Conservation (phyloP, 1,140 invertebrate species). For the Nomia melanderi region DNA sequence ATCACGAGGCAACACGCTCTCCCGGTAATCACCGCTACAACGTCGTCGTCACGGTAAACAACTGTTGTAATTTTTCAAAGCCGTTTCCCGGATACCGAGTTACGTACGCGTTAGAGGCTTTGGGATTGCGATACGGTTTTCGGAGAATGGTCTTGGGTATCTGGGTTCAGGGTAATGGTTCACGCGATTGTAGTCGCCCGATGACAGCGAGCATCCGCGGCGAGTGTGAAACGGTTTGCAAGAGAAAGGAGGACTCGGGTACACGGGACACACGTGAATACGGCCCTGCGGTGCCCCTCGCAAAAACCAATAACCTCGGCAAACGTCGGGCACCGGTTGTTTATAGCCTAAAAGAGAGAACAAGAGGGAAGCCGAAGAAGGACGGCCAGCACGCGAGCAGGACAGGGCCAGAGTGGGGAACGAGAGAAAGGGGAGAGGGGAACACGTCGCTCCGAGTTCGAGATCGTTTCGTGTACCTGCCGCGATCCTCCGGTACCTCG, state of each 20-base stretch:
- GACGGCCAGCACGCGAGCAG: background rate
- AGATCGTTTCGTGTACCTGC: slow-evolving; percentile 27
- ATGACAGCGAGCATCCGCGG: no score
- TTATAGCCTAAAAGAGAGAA: slow-evolving; percentile 48
- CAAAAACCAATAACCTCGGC: slow-evolving; percentile 67
- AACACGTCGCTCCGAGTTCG: slow-evolving; percentile 20
- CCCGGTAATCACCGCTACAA: no score
- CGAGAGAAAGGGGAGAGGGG: background rate
- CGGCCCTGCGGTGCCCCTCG: slow-evolving; percentile 51
- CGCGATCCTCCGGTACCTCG: background rate
- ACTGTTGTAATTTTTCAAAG: no score
- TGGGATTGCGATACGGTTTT: no score
- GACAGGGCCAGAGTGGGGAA: background rate
- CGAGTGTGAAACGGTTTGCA: background rate
- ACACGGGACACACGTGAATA: slow-evolving; percentile 23
- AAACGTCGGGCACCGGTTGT: slow-evolving; percentile 53
- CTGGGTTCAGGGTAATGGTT: no score
- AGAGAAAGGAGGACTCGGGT: background rate
- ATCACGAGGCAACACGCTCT: background rate
- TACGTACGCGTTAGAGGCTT: no score
- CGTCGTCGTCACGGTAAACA: no score
- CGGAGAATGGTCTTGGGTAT: no score
- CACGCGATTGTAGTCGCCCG: no score
- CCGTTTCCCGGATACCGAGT: no score
- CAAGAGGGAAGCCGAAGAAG: slow-evolving; percentile 11